Conservation (phyloP, 1,140 invertebrate species). For the Drosophila orena region DNA sequence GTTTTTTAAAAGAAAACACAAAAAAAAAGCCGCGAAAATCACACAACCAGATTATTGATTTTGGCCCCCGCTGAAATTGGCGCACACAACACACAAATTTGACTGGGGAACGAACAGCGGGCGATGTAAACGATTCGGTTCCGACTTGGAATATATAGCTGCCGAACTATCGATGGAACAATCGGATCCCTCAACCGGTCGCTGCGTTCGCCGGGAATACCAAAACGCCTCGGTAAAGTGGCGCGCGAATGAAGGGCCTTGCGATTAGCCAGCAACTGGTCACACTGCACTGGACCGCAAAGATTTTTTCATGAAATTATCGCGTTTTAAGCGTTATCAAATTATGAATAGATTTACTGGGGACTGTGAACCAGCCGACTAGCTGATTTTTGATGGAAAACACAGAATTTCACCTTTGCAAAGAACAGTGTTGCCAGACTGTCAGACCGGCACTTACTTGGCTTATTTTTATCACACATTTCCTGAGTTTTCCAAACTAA, state of each 20-base stretch:
- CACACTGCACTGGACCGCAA: not conserved
- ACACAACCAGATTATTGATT: slow-evolving; percentile 81
- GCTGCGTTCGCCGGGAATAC: not conserved
- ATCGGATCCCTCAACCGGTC: not conserved
- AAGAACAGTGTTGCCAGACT: not conserved
- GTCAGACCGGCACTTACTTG: not conserved
- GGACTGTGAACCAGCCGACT: too few relatives aligned
- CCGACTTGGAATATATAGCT: slow-evolving; percentile 11
- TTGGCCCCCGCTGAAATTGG: slow-evolving; percentile 56
- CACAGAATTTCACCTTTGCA: not conserved
- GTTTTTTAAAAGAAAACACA: slow-evolving; percentile 79
- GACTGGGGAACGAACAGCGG: slow-evolving; percentile 41
- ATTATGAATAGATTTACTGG: not conserved
- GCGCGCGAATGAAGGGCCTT: not conserved
- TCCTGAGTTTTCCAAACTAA: not conserved
- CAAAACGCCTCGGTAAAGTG: not conserved
- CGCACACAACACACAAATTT: slow-evolving; percentile 34
- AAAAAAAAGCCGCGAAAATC: slow-evolving; percentile 78
- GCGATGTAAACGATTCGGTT: slow-evolving; percentile 35
- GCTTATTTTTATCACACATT: not conserved
- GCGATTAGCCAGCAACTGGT: not conserved
- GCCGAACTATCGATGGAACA: not conserved
- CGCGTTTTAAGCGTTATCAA: not conserved
- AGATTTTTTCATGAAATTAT: not conserved
- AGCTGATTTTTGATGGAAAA: not conserved